Percentiles rank a stretch among this genome's conserved stretches.
These are phyloP conservation scores for Drosophila nannoptera DNA, from an alignment of 1,140 invertebrate genomes.

Conservation along the genomic window DNA sequence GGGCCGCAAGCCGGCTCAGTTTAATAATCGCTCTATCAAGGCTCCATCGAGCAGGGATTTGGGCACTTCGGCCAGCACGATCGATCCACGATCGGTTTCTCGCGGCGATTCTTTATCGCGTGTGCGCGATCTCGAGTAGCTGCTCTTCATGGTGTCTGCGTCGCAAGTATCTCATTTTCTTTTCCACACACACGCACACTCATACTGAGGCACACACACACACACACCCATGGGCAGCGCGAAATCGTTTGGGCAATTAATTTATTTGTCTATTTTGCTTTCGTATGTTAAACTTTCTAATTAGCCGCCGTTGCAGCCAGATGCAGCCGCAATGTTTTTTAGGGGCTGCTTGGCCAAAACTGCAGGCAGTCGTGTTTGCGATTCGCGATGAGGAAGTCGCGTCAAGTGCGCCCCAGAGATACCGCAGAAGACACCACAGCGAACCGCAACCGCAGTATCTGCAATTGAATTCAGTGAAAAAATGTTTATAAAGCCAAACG, in stretches of 20 bases:
- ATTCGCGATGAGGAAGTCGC: constrained; percentile 77
- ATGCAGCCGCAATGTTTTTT: constrained; percentile 59
- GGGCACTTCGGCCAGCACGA: constrained; percentile 2
- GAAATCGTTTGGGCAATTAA: constrained; percentile 70
- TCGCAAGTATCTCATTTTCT: constrained; percentile 66
- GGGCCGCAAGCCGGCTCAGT: background rate
- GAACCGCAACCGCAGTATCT: constrained; percentile 16
- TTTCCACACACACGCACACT: constrained; percentile 38
- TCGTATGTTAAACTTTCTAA: constrained; percentile 74
- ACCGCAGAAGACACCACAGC: constrained; percentile 3
- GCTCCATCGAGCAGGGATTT: background rate
- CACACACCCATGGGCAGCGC: constrained; percentile 41
- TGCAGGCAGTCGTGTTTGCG: constrained; percentile 70
- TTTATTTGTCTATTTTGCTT: constrained; percentile 68
- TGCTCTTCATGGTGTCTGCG: constrained; percentile 65
- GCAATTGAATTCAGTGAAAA: constrained; percentile 38
- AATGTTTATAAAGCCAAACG: constrained; percentile 57
- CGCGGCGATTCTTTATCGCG: constrained; percentile 16
- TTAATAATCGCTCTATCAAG: constrained; percentile 6
- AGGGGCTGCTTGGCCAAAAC: constrained; percentile 58
- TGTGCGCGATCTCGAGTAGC: constrained; percentile 33
- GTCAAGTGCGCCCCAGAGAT: constrained; percentile 40
- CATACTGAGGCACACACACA: too few species aligned
- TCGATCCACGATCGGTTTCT: constrained; percentile 6
- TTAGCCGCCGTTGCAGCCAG: constrained; percentile 36